Evolutionary conservation across 2,113 vertebrate genomes (phyloP).

Genomic region (Chitala chitala): DNA sequence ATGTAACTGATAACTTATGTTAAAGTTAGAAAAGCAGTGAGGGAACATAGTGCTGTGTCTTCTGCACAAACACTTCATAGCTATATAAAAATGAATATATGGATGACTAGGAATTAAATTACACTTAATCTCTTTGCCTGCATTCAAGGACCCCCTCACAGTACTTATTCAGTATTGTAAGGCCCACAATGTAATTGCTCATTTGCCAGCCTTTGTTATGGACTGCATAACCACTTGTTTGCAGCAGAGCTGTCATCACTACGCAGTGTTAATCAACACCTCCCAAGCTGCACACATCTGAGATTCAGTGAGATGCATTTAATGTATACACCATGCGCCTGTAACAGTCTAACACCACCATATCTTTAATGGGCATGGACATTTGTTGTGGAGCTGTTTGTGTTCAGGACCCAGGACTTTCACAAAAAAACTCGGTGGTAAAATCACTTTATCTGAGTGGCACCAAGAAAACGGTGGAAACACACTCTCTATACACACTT

Average conservation of each 20-base stretch:
- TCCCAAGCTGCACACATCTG: neutral
- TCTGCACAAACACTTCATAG: neutral
- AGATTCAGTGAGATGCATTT: neutral
- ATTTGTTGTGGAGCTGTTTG: neutral
- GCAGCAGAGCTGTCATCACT: neutral
- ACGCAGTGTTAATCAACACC: neutral
- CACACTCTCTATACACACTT: neutral
- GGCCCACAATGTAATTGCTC: neutral
- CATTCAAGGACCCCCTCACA: neutral
- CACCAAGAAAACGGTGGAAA: too few relatives aligned
- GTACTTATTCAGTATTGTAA: neutral
- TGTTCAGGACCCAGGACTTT: neutral
- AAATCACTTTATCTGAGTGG: neutral
- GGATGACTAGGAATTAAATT: neutral
- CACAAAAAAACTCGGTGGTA: neutral
- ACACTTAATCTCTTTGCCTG: neutral
- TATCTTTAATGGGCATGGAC: neutral
- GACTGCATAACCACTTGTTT: neutral
- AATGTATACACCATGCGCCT: neutral
- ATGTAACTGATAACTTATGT: neutral
- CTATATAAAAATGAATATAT: neutral
- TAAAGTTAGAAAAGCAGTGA: neutral
- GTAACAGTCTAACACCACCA: too few relatives aligned
- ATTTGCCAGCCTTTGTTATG: neutral
- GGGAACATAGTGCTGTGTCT: neutral